These are phyloP conservation scores for Micronycteris hirsuta DNA, from an alignment of 2,113 vertebrate species.

Conservation along the genomic window DNA sequence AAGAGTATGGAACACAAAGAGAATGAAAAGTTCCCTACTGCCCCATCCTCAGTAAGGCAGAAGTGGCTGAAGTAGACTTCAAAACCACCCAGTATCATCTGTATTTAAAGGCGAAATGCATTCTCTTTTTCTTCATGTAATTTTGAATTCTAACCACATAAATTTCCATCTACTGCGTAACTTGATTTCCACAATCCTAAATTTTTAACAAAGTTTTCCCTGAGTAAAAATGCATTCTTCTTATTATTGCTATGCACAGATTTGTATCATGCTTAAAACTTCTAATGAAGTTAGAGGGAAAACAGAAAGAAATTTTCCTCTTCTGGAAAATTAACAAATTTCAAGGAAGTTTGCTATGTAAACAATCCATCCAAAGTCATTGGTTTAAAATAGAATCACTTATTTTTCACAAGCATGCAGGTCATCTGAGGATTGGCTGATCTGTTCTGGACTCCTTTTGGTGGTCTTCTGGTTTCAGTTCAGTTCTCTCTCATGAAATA, in stretches of 20 bases:
- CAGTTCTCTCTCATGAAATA: neutral
- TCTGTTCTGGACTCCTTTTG: neutral
- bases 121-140: neutral
- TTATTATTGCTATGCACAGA: neutral
- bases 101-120: neutral
- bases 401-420: neutral
- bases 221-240: neutral
- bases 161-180: neutral
- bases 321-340: neutral
- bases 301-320: neutral
- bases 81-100: neutral
- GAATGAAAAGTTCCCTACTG: neutral
- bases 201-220: neutral
- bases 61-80: neutral
- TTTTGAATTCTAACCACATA: neutral
- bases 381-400: neutral
- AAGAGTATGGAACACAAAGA: neutral
- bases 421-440: neutral
- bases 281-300: neutral
- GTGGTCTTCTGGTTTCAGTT: neutral
- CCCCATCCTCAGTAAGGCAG: neutral
- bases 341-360: neutral
- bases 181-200: neutral
- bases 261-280: neutral
- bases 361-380: neutral